phyloP scores from a whole-genome alignment of 2,797 vertebrate genomes.

The Danio tinwini region DNA sequence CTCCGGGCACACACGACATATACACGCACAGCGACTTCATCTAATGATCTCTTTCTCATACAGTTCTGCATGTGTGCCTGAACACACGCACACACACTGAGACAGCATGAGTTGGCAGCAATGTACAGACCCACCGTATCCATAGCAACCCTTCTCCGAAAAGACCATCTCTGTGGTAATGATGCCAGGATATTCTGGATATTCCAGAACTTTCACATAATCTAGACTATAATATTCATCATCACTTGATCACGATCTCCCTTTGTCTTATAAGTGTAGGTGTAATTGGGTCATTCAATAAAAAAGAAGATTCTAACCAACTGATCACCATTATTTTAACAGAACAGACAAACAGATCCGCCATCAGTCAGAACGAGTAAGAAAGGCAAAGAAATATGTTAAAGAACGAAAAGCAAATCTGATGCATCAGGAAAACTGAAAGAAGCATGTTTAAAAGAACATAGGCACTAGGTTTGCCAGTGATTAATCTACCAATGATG shows the following conservation, averaged over 20 bases:
- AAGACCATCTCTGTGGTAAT: slow-evolving; percentile 18
- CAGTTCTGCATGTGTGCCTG: slow-evolving; percentile 28
- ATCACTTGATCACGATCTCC: background rate
- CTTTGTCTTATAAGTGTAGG: background rate
- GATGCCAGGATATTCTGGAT: background rate
- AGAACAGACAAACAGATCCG: background rate
- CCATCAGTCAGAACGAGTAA: background rate
- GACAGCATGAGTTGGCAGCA: slow-evolving; percentile 46
- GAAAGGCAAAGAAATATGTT: background rate
- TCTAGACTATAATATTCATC: background rate
- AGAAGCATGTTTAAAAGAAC: too few species aligned
- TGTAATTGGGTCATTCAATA: background rate
- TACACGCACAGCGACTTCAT: slow-evolving; percentile 35
- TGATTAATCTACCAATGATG: too few species aligned
- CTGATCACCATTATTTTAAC: background rate
- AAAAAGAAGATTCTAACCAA: too few species aligned
- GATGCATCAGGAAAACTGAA: too few species aligned
- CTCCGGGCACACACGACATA: slow-evolving; percentile 12
- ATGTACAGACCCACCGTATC: slow-evolving; percentile 45
- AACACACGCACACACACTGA: slow-evolving; percentile 25
- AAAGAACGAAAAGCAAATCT: too few species aligned
- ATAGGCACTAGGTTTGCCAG: too few species aligned
- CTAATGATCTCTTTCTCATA: slow-evolving; percentile 26
- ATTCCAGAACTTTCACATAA: background rate
- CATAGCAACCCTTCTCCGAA: slow-evolving; percentile 52